These are phyloP conservation scores for Entomobrya proxima DNA, from an alignment of 2,888 invertebrate genomes.

Conservation along the genomic window DNA sequence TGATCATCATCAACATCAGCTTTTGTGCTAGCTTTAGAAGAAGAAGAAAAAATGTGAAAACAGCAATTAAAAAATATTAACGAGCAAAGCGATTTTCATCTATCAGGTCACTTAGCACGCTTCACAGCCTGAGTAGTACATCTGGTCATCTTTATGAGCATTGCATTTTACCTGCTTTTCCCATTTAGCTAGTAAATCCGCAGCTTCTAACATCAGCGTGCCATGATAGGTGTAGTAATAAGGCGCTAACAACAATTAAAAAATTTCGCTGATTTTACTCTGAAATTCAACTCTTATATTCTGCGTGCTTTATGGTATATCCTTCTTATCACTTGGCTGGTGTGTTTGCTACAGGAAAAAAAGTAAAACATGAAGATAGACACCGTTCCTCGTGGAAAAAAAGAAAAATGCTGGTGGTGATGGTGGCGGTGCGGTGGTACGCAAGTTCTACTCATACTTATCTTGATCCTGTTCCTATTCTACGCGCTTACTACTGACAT, in stretches of 20 bases:
- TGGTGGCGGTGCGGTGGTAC: too few species aligned
- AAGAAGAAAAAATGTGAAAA: conserved; percentile 61
- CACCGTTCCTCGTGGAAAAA: too few species aligned
- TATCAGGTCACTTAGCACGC: conserved; percentile 61
- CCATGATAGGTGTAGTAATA: background rate
- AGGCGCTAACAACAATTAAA: conserved; percentile 26
- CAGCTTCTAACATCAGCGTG: background rate
- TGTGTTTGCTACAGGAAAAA: background rate
- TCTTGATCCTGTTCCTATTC: too few species aligned
- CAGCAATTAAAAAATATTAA: conserved; percentile 57
- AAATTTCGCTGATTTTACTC: conserved; percentile 16
- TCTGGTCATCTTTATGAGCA: conserved; percentile 29
- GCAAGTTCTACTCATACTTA: too few species aligned
- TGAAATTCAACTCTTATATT: too few species aligned
- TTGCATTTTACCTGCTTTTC: conserved; percentile 7
- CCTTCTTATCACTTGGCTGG: too few species aligned
- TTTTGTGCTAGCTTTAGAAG: too few species aligned
- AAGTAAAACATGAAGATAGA: too few species aligned
- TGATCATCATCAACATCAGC: too few species aligned
- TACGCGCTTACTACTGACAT: too few species aligned
- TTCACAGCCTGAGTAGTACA: conserved; percentile 54
- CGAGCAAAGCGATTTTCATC: conserved; percentile 51
- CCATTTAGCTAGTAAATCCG: background rate
- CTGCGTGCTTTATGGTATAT: too few species aligned
- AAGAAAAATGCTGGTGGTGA: too few species aligned